Base-by-base conservation (phyloP, 2,888 invertebrate species). In the Drosophila mettleri region DNA sequence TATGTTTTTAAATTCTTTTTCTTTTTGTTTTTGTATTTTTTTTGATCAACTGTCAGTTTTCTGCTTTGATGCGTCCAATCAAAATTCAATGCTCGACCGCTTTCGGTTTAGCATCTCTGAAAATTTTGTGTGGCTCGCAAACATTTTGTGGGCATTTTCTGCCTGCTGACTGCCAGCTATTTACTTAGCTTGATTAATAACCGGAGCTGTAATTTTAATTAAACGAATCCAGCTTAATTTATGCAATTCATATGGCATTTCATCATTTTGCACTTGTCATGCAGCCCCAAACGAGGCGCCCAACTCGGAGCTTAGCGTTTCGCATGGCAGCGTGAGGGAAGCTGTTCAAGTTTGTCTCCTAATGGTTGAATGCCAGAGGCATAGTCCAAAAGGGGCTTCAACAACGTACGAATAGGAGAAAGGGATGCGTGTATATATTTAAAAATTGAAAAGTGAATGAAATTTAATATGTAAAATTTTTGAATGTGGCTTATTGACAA, bases 181-280 rank as follows among this genome's bases (percentile, higher is more conserved):
- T 74, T 78, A 34, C 73, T 67, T 53, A 57, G 68, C 66, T 88
- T 89, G 88, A 86, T 86, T 89, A 89, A 89, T 85, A 74, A 62
- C 74, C 77, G 60, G 62, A 27, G 68, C 77, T 66, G 67, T 86
- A 85, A 89, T 81, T 85, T 85, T 89, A 89, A 89, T 86, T 87
- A 86, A 86, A 79, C 89, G 80, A 85, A 89, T 77, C 73, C 79
- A 82, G 77, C 82, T 86, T 89, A 87, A 89, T 86, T 86, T 86
- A 86, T 86, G 85, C 89, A 89, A 89, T 89, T 86, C 86, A 85
- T 86, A 79, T 69, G 29, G 85, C 75, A 88, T 83, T 84, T 84
- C 82, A 87, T 89, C 86, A 89, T 89, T 89, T 89, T 85, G 82
- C 85, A 86, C 86, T 86, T 86, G 85, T 89, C 85, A 86, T 85